These are phyloP conservation scores for Pegoplata infirma DNA, from an alignment of 2,888 invertebrate species.

Conservation along the genomic window DNA sequence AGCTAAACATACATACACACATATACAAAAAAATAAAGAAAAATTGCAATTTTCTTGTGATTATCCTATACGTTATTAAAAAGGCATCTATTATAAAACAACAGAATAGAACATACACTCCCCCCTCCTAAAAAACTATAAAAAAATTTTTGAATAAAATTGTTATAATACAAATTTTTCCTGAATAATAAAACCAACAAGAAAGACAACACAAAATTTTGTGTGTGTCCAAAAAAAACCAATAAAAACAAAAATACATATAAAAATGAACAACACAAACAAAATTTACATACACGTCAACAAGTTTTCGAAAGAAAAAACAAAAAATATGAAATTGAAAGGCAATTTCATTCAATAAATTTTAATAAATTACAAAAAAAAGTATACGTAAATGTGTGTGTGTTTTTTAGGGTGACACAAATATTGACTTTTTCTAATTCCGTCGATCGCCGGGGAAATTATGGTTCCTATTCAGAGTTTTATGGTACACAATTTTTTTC, in stretches of 20 bases:
- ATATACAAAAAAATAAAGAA: constrained; percentile 4
- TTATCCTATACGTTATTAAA: too few relatives aligned
- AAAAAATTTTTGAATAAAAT: too few relatives aligned
- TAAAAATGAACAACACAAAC: constrained; percentile 7
- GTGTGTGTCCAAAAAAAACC: not conserved
- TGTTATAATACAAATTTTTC: not conserved
- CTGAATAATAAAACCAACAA: not conserved
- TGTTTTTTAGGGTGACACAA: too few relatives aligned
- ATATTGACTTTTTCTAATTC: too few relatives aligned
- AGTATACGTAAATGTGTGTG: too few relatives aligned
- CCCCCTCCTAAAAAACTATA: too few relatives aligned
- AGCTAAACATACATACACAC: not conserved
- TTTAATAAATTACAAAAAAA: constrained; percentile 31
- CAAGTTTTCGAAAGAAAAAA: constrained; percentile 11
- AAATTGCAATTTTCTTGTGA: constrained; percentile 2
- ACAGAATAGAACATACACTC: not conserved
- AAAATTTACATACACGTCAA: constrained; percentile 21
- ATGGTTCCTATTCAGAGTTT: too few relatives aligned
- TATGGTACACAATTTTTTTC: too few relatives aligned
- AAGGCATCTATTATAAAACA: not conserved
- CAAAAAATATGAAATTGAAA: constrained; percentile 21
- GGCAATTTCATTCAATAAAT: constrained; percentile 21
- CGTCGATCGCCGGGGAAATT: too few relatives aligned
- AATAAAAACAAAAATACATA: constrained; percentile 11
- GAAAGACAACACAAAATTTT: not conserved